phyloP scores from a whole-genome alignment of 2,113 vertebrate species.

The Odocoileus virginianus region DNA sequence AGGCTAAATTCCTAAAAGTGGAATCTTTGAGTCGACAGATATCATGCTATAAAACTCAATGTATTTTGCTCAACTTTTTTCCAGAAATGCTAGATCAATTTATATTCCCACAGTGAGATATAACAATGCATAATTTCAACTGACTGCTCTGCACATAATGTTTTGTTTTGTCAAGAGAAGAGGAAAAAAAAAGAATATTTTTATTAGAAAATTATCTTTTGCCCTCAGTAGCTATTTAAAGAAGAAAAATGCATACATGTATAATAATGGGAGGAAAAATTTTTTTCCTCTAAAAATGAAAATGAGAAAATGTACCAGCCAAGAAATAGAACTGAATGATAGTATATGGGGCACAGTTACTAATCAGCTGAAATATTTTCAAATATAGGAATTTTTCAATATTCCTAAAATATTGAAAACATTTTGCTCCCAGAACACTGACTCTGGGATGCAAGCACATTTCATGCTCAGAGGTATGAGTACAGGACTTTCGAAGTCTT shows the following conservation, averaged over 20 bases:
- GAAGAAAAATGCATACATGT: neutral
- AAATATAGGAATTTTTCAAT: neutral
- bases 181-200: neutral
- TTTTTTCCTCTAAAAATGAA: neutral
- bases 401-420: neutral
- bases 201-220: constrained; percentile 38
- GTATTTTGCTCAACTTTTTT: neutral
- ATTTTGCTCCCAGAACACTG: neutral
- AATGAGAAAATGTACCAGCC: neutral
- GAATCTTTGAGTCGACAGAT: neutral
- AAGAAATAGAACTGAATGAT: neutral
- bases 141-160: neutral
- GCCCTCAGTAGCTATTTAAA: neutral
- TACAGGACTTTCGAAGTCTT: neutral
- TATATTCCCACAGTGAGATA: neutral
- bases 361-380: neutral
- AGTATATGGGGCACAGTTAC: neutral
- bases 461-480: neutral
- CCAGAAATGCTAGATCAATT: neutral
- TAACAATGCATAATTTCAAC: neutral
- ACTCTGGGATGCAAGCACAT: neutral
- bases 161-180: neutral
- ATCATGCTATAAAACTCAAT: neutral
- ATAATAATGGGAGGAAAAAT: neutral
- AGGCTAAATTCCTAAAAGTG: neutral